Conservation (phyloP, 2,113 vertebrate species). For the Bambusicola thoracicus region DNA sequence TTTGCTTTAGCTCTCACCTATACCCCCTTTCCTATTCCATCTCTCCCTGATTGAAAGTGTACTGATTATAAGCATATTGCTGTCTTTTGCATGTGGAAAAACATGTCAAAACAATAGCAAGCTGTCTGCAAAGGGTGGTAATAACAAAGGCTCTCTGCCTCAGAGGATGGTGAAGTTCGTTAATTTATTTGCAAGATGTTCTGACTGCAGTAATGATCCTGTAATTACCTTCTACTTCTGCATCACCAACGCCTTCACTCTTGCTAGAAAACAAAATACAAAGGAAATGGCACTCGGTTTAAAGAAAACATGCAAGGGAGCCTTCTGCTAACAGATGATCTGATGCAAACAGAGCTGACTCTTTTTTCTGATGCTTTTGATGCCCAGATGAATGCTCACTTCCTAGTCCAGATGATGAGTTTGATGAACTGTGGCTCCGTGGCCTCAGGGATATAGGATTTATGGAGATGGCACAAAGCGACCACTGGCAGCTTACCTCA, state of each 20-base stretch:
- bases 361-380: background rate
- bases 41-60: background rate
- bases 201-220: background rate
- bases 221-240: background rate
- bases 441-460: background rate
- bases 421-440: background rate
- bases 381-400: background rate
- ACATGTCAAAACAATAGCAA: conserved; percentile 23
- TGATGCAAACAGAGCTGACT: background rate
- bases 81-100: background rate
- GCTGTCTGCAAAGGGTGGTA: background rate
- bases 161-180: background rate
- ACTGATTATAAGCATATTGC: background rate
- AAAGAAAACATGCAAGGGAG: background rate
- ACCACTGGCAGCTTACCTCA: rapidly evolving
- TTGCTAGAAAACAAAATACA: background rate
- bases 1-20: background rate
- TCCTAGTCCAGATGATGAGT: background rate
- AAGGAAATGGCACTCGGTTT: background rate
- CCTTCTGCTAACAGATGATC: background rate
- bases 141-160: conserved; percentile 1
- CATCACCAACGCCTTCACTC: background rate
- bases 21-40: background rate
- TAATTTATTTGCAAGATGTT: conserved; percentile 36
- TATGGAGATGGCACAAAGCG: background rate